Evolutionary conservation across 2,888 invertebrate genomes (phyloP), one percentile per base, ranked within the genome.

Genomic region (Lottia gigantea): DNA sequence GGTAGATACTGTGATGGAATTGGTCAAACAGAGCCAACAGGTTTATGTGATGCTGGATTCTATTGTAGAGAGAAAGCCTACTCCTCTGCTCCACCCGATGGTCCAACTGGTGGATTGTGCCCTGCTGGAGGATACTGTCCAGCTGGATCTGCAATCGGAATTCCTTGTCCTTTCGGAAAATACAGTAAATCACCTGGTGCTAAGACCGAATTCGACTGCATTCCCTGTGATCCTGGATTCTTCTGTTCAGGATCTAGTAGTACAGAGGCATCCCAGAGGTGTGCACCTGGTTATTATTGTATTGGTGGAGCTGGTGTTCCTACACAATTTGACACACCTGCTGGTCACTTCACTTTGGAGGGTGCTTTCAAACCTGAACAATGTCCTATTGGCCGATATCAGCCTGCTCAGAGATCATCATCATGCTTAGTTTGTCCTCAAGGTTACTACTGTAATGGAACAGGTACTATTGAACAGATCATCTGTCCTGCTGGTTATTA

Each of bases 1-100:
- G 87, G 87, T 7, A 80, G 84, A 64, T 87, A 87, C 76, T 87
- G 87, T 76, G 86, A 86, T 77, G 87, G 87, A 12, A 84, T 87
- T 16, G 87, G 86, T 11, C 72, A 80, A 11, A 87, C 85, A 16
- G 78, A 73, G 49, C 86, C 87, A 0, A 82, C 86, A 26, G 86
- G 82, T 67, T 78, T 85, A 3, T 85, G 85, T 76, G 85, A 85
- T 76, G 78, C 83, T 45, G 85, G 84, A 7, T 85, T 85, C 71
- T 85, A 82, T 71, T 87, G 87, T 71, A 46, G 85, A 69, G 85
- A 86, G 71, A 85, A 84, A 69, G 87, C 87, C 0, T 87, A 85
- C 74, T 84, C 86, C 4, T 87, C 87, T 19, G 86, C 87, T 6
- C 87, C 87, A 23, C 86, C 86, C 19, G 87, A 87, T 75, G 86